phyloP scores from a whole-genome alignment of 2,888 invertebrate genomes.

The Habroteleia sp. region DNA sequence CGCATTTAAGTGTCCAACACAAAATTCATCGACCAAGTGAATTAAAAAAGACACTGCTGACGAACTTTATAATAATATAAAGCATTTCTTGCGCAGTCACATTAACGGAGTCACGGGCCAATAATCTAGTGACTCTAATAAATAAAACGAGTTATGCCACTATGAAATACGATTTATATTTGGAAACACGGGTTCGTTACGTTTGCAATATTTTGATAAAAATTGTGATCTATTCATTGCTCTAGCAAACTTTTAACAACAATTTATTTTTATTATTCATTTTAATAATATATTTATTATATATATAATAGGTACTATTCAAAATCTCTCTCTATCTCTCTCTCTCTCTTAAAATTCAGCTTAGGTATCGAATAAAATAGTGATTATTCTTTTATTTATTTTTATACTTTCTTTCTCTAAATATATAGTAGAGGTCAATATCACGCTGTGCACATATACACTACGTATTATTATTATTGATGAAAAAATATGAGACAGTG shows the following conservation, averaged over 20 bases:
- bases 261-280: too few species aligned
- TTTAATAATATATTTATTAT: too few species aligned
- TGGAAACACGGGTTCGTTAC: neutral
- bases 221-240: neutral
- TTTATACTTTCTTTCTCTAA: too few species aligned
- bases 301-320: too few species aligned
- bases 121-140: slow-evolving; percentile 19
- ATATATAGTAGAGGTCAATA: too few species aligned
- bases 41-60: slow-evolving; percentile 11
- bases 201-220: neutral
- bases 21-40: slow-evolving; percentile 1
- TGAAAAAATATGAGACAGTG: too few species aligned
- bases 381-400: too few species aligned
- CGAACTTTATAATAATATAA: slow-evolving; percentile 11
- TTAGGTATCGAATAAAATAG: too few species aligned
- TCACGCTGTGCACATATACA: too few species aligned
- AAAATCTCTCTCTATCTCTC: too few species aligned
- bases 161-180: neutral
- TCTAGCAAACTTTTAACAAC: neutral
- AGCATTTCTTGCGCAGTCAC: slow-evolving; percentile 4
- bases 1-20: slow-evolving; percentile 11
- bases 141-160: slow-evolving; percentile 21
- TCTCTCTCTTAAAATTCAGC: too few species aligned
- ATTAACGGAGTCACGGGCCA: slow-evolving; percentile 7
- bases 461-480: too few species aligned